Conservation (phyloP, 2,797 vertebrate species). For the Poeciliopsis gracilis region DNA sequence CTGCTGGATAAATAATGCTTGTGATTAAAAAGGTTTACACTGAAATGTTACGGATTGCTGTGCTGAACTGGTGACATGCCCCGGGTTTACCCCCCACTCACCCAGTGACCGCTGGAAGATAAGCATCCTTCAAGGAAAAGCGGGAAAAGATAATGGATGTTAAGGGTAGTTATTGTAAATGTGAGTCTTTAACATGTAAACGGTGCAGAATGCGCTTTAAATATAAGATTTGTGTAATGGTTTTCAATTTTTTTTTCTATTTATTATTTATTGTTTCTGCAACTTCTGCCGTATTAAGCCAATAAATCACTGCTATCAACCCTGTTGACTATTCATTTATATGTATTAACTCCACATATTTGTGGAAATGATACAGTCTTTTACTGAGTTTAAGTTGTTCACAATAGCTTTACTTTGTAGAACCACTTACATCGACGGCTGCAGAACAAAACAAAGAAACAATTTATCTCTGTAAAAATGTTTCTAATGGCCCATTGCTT, state of each 20-base stretch:
- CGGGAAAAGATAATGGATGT: background rate
- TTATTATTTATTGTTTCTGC: slow-evolving; percentile 29
- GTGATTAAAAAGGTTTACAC: slow-evolving; percentile 3
- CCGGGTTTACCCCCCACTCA: background rate
- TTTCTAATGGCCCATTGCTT: background rate
- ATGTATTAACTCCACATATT: background rate
- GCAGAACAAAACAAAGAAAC: background rate
- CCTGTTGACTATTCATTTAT: background rate
- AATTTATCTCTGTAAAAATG: background rate
- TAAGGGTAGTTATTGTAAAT: slow-evolving; percentile 43
- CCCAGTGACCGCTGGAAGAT: background rate
- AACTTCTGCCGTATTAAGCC: background rate
- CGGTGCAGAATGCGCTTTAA: slow-evolving; percentile 17
- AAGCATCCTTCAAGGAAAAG: background rate
- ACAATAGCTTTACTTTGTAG: background rate
- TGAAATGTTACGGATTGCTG: slow-evolving; percentile 27
- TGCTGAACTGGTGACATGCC: background rate
- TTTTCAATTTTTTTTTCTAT: slow-evolving; percentile 25
- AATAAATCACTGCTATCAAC: slow-evolving; percentile 23
- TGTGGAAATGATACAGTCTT: background rate
- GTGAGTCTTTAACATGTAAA: slow-evolving; percentile 12
- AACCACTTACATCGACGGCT: background rate
- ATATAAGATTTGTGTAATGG: slow-evolving; percentile 30
- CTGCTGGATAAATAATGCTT: slow-evolving; percentile 36
- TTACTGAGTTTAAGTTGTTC: background rate